Conservation (phyloP, 1,140 invertebrate genomes). For the Polypedilum pembai region DNA sequence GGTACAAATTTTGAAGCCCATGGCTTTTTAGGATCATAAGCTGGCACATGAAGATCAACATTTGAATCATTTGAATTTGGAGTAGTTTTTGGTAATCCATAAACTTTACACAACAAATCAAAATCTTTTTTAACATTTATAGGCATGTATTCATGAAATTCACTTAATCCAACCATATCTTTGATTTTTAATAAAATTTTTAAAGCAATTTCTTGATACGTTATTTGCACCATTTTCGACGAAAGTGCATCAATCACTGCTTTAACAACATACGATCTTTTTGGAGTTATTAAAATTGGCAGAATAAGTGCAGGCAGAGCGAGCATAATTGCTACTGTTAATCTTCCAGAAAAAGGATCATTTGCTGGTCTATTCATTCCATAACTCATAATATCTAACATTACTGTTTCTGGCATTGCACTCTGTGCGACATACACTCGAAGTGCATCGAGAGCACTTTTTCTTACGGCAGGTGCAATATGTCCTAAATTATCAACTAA, state of each 20-base stretch:
- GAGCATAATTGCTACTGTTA: conserved; percentile 58
- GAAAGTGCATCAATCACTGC: conserved; percentile 52
- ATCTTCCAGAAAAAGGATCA: conserved; percentile 51
- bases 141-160: conserved; percentile 51
- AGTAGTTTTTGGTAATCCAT: conserved; percentile 45
- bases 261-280: conserved; percentile 43
- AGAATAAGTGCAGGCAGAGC: conserved; percentile 57
- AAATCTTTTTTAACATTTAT: conserved; percentile 56
- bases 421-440: conserved; percentile 58
- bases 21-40: conserved; percentile 18
- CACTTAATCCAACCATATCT: conserved; percentile 53
- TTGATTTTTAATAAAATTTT: conserved; percentile 58
- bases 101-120: conserved; percentile 57
- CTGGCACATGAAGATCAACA: conserved; percentile 10
- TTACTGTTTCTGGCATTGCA: conserved; percentile 49
- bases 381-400: conserved; percentile 54
- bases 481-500: conserved; percentile 67
- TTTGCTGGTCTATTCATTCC: conserved; percentile 51
- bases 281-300: conserved; percentile 42
- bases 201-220: conserved; percentile 60
- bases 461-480: conserved; percentile 63
- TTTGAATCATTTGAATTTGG: conserved; percentile 34
- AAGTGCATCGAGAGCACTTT: conserved; percentile 62
- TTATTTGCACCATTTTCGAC: conserved; percentile 56
- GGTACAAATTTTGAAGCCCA: conserved; percentile 21